A percentile compares a stretch with the other conserved stretches of the same genome.
Conservation (phyloP, 2,797 vertebrate genomes). For the Meda fulgida region DNA sequence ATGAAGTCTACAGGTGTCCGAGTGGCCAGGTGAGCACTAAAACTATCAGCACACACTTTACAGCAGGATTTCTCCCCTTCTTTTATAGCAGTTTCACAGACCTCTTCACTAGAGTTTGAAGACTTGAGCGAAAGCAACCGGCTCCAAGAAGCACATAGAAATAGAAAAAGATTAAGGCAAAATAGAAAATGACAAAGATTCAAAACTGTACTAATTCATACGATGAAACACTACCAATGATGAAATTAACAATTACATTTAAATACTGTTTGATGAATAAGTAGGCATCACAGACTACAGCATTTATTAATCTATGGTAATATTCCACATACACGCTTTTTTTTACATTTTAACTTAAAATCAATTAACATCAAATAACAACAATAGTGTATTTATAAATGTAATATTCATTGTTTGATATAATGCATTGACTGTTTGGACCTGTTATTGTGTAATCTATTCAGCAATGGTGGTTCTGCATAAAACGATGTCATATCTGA, state of each 20-base stretch:
- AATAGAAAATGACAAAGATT: too few species aligned
- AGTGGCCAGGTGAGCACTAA: conserved; percentile 82
- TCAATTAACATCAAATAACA: neutral
- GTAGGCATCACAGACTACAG: too few species aligned
- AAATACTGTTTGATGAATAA: too few species aligned
- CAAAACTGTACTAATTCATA: too few species aligned
- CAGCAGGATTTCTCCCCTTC: too few species aligned
- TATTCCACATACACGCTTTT: too few species aligned
- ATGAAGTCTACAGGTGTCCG: conserved; percentile 79
- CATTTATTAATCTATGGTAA: too few species aligned
- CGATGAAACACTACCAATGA: too few species aligned
- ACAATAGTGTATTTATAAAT: neutral
- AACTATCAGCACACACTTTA: neutral
- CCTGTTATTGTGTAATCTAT: neutral
- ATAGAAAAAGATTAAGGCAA: too few species aligned
- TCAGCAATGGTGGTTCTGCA: too few species aligned
- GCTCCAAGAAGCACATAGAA: too few species aligned
- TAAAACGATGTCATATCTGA: neutral
- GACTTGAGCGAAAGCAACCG: neutral
- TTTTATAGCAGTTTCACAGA: neutral
- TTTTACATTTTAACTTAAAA: neutral
- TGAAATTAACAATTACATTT: too few species aligned
- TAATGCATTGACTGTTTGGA: neutral
- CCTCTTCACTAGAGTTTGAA: neutral
- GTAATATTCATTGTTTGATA: neutral